Evolutionary conservation across 92 coral and sea anemone species (phyloP).

Genomic region (Galaxea fascicularis): DNA sequence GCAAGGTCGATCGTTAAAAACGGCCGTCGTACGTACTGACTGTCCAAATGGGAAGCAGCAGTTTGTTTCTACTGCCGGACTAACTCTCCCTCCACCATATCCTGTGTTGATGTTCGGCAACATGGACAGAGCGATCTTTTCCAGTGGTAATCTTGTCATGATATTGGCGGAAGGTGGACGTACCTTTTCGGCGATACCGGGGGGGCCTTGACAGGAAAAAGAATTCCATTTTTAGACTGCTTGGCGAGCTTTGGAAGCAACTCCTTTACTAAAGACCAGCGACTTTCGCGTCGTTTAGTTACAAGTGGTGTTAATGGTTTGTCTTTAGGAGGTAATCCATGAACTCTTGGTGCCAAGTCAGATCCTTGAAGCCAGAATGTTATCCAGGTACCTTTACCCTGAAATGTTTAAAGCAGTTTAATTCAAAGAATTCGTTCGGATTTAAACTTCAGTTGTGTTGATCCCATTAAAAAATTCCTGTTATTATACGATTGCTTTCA

Average conservation of each 20-base stretch:
- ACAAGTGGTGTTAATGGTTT: slow-evolving; percentile 14
- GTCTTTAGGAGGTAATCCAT: slow-evolving; percentile 51
- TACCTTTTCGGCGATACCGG: slow-evolving; percentile 54
- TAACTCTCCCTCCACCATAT: no score
- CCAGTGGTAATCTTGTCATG: neutral
- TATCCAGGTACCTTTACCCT: slow-evolving; percentile 88
- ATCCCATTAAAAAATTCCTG: no score
- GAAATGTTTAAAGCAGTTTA: neutral
- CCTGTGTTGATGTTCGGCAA: neutral
- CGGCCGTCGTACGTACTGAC: no score
- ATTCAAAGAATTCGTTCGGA: no score
- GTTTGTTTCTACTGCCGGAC: no score
- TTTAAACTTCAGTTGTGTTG: no score
- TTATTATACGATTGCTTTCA: no score
- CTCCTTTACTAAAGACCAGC: slow-evolving; percentile 78
- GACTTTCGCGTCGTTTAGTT: slow-evolving; percentile 29
- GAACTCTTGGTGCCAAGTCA: slow-evolving; percentile 47
- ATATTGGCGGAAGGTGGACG: slow-evolving; percentile 46
- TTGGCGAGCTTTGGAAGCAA: slow-evolving; percentile 75
- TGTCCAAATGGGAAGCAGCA: no score
- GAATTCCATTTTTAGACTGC: slow-evolving; percentile 51
- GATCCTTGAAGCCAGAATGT: slow-evolving; percentile 88
- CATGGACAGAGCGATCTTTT: neutral
- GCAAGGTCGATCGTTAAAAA: no score
- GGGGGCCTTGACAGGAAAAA: slow-evolving; percentile 50